Evolutionary conservation across 2,113 vertebrate species (phyloP).

Genomic region (Myodes glareolus): DNA sequence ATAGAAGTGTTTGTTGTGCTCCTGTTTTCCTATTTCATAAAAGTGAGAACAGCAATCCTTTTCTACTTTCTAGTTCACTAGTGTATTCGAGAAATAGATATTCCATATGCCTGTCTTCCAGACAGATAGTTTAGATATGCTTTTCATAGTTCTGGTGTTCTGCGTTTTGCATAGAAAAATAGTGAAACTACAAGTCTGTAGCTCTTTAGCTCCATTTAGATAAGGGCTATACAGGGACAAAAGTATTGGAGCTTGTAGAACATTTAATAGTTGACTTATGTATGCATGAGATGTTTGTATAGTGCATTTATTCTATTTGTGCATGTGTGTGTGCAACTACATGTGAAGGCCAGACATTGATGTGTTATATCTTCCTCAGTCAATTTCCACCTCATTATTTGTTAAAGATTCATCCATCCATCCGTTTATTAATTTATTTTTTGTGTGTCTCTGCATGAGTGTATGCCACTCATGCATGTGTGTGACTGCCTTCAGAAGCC

Average conservation of each 20-base stretch:
- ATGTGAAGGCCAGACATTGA: background rate
- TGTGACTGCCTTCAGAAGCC: background rate
- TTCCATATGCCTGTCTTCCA: background rate
- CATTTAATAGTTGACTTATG: background rate
- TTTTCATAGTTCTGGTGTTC: background rate
- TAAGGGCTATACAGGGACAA: background rate
- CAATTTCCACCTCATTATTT: background rate
- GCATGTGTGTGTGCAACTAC: background rate
- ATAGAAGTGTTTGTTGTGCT: background rate
- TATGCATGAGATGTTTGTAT: background rate
- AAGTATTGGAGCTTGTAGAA: background rate
- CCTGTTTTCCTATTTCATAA: background rate
- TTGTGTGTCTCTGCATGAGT: background rate
- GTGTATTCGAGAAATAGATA: background rate
- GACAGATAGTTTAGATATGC: background rate
- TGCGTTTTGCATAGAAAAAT: slow-evolving; percentile 8
- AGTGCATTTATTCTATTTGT: background rate
- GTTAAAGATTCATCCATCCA: background rate
- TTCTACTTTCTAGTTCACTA: background rate
- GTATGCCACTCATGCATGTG: background rate
- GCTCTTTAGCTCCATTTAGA: background rate
- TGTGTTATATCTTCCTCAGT: background rate
- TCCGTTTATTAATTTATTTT: too few species aligned
- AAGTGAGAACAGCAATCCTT: background rate
- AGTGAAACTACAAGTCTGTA: slow-evolving; percentile 20